phyloP scores from a whole-genome alignment of 2,888 invertebrate genomes.

The Dinocampus coccinellae region DNA sequence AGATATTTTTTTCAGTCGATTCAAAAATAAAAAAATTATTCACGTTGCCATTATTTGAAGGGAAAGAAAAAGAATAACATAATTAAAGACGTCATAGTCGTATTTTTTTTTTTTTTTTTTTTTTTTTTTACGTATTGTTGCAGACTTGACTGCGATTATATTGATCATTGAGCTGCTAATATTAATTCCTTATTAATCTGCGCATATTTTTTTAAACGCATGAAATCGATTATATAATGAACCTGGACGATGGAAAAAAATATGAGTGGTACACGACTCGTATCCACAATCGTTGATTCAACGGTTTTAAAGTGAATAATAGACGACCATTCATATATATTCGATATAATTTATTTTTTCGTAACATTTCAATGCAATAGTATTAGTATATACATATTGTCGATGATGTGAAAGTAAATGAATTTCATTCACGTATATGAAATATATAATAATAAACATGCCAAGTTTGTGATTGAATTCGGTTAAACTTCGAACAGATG shows the following conservation, averaged over 20 bases:
- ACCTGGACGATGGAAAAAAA: neutral
- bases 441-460: conserved; percentile 10
- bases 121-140: neutral
- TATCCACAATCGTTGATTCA: neutral
- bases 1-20: neutral
- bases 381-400: neutral
- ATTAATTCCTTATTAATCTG: neutral
- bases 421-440: conserved; percentile 9
- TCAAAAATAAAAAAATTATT: neutral
- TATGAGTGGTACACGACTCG: neutral
- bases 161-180: conserved; percentile 4
- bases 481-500: neutral
- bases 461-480: neutral
- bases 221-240: neutral
- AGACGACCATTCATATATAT: neutral
- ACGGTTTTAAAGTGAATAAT: neutral
- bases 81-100: neutral
- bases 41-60: conserved; percentile 7
- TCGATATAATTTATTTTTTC: conserved; percentile 20
- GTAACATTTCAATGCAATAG: conserved; percentile 6
- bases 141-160: conserved; percentile 7
- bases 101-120: neutral
- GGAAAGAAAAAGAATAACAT: neutral
- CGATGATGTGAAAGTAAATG: conserved; percentile 21
- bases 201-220: neutral